A percentile compares a stretch with the other conserved stretches of the same genome.
Evolutionary conservation across 2,888 invertebrate genomes (phyloP).

Genomic region (Athalia cordata): DNA sequence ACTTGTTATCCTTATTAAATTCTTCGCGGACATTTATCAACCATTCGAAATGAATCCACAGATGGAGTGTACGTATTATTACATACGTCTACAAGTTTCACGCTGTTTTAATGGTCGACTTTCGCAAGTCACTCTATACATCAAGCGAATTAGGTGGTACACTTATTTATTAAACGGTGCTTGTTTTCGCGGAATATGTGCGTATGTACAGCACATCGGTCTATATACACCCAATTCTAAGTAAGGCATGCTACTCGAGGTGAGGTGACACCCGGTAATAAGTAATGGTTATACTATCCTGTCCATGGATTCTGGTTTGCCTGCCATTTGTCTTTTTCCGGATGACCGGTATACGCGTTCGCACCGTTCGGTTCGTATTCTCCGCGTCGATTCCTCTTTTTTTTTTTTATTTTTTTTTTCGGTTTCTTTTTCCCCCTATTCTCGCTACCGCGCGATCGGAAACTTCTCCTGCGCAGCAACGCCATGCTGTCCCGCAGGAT

Average conservation of each 20-base stretch:
- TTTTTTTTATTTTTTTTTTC: slow-evolving; percentile 27
- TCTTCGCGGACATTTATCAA: neutral
- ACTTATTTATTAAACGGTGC: neutral
- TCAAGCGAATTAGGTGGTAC: neutral
- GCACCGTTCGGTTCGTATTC: neutral
- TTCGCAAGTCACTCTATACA: slow-evolving; percentile 10
- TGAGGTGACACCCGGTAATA: neutral
- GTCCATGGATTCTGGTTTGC: neutral
- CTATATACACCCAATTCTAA: no score
- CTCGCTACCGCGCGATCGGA: neutral
- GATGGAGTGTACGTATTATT: neutral
- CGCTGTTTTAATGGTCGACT: slow-evolving; percentile 5
- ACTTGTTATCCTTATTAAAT: neutral
- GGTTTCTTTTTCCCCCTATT: slow-evolving; percentile 47
- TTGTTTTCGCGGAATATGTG: neutral
- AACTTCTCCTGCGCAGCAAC: no score
- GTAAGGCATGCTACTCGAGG: no score
- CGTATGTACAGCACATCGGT: neutral
- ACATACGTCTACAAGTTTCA: neutral
- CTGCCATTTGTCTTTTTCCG: slow-evolving; percentile 20
- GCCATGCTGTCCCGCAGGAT: no score
- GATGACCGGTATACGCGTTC: neutral
- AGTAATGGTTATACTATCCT: neutral
- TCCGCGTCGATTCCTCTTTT: slow-evolving; percentile 1
- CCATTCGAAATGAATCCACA: slow-evolving; percentile 12